Conservation (phyloP, 1,140 invertebrate genomes). For the Calephelis virginiensis region DNA sequence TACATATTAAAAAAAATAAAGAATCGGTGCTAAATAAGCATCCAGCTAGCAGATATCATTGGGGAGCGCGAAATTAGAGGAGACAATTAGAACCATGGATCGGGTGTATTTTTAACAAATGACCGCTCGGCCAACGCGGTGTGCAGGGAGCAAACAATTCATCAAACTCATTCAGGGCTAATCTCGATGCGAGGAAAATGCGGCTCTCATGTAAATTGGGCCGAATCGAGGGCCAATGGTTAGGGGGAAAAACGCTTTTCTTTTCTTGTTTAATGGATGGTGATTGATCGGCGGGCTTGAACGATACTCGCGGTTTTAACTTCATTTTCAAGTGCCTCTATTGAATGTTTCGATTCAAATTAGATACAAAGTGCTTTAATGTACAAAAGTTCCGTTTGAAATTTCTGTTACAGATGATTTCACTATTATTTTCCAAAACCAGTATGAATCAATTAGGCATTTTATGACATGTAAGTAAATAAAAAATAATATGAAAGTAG, state of each 20-base stretch:
- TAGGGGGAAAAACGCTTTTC: slow-evolving; percentile 72
- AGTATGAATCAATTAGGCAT: too few relatives aligned
- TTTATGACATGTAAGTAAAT: too few relatives aligned
- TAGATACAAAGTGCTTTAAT: slow-evolving; percentile 25
- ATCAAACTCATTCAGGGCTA: slow-evolving; percentile 78
- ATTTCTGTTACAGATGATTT: neutral
- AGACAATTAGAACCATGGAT: slow-evolving; percentile 77
- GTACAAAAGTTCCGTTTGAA: neutral
- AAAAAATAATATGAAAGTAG: too few relatives aligned
- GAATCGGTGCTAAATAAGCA: slow-evolving; percentile 37
- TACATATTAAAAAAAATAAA: neutral
- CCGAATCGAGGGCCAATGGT: slow-evolving; percentile 73
- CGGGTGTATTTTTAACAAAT: slow-evolving; percentile 78
- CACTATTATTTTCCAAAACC: neutral
- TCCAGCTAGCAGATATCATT: slow-evolving; percentile 57
- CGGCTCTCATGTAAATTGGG: slow-evolving; percentile 78
- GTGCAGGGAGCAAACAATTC: slow-evolving; percentile 67
- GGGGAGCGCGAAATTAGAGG: slow-evolving; percentile 75
- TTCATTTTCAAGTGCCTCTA: slow-evolving; percentile 64
- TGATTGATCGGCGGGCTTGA: slow-evolving; percentile 74
- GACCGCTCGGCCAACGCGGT: slow-evolving; percentile 52
- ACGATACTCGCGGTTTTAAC: slow-evolving; percentile 73
- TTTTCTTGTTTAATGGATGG: slow-evolving; percentile 78
- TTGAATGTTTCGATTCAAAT: slow-evolving; percentile 51
- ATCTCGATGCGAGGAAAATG: slow-evolving; percentile 77